Base-by-base conservation (phyloP, 2,888 invertebrate species). In the Holacanthella duospinosa region DNA sequence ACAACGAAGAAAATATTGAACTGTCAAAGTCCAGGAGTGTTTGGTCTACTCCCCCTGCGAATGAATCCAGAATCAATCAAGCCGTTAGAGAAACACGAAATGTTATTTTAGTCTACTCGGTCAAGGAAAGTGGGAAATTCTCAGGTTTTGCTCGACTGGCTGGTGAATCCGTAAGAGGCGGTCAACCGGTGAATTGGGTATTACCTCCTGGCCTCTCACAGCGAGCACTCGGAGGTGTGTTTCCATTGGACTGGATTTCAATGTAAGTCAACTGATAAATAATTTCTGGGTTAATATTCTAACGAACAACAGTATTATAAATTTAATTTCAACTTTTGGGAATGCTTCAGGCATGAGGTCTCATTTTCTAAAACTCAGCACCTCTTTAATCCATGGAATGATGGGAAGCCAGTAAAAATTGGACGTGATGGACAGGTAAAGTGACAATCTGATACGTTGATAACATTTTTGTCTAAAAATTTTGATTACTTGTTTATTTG, bases 341-440 rank as follows among this genome's bases (percentile, higher is more conserved):
- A 6, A 4, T 27, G 6, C 26, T 26, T 6, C 70, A 81, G 93
- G 74, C 90, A 92, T 75, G 96, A 96, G 77, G 80, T 97, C 67
- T 87, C 93, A 1, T 97, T 97, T 75, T 88, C 87, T 72, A 88
- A 88, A 75, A 94, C 94, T 1, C 84, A 89, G 73, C 94, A 96
- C 78, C 80, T 97, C 66, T 93, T 92, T 76, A 97, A 97, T 80
- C 88, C 93, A 3, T 97, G 95, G 94, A 97, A 97, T 81, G 95
- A 96, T 77, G 92, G 93, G 55, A 95, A 95, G 79, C 94, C 95
- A 63, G 96, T 97, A 0, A 97, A 97, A 82, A 96, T 97, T 75
- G 97, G 95, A n/a, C 83, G 97, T 68, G 97, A 97, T 81, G 97
- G 97, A 64, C 82, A 82, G 77, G 81, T 80, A 53, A n/a, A 27